These are phyloP conservation scores for Hesperia comma DNA, from an alignment of 2,888 invertebrate genomes.

Conservation along the genomic window DNA sequence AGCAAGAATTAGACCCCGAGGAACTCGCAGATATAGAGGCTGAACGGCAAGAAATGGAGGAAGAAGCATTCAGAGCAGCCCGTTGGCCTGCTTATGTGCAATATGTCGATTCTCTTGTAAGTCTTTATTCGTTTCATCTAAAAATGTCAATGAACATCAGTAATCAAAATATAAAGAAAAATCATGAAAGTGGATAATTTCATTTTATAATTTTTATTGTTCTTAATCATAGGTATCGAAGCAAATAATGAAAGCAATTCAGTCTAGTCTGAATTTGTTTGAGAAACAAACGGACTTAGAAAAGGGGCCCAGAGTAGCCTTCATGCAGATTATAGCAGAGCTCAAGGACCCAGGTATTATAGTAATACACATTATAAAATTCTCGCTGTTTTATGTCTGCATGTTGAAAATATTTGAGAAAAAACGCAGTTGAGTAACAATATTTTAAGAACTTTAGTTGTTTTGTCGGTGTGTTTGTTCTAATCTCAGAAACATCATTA, in stretches of 20 bases:
- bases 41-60: constrained; percentile 70
- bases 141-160: too few species aligned
- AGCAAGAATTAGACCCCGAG: constrained; percentile 61
- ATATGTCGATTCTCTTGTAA: constrained; percentile 74
- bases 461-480: too few species aligned
- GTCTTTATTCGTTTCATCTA: constrained; percentile 22
- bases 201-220: too few species aligned
- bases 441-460: too few species aligned
- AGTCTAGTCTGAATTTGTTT: constrained; percentile 83
- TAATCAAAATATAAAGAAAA: too few species aligned
- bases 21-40: constrained; percentile 74
- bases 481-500: too few species aligned
- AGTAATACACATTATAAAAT: too few species aligned
- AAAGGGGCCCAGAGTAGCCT: constrained; percentile 84
- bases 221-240: constrained; percentile 61
- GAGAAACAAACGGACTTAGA: constrained; percentile 84
- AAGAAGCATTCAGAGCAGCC: constrained; percentile 64
- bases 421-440: too few species aligned
- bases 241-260: constrained; percentile 74
- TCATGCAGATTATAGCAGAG: constrained; percentile 90
- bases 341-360: constrained; percentile 86
- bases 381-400: too few species aligned
- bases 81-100: constrained; percentile 81
- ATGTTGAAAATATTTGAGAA: too few species aligned
- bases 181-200: too few species aligned